Percentiles rank a stretch among this genome's conserved stretches.
These are phyloP conservation scores for Clavelina lepadiformis DNA, from an alignment of 23 tunicate genomes.

Conservation along the genomic window DNA sequence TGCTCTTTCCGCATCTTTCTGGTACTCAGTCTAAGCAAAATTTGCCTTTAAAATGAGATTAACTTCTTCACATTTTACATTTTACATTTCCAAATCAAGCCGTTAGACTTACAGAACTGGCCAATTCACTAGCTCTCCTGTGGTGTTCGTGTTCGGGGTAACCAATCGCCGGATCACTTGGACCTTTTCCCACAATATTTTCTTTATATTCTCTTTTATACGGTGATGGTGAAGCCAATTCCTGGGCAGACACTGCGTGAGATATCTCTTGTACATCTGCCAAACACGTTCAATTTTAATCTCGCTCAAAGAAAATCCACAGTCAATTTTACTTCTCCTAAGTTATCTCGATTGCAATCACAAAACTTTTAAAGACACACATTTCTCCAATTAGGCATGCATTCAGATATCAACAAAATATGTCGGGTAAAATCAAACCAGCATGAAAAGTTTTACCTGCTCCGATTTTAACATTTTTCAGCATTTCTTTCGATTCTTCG, in stretches of 20 bases:
- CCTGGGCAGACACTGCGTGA: constrained; percentile 62
- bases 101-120: constrained; percentile 30
- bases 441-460: no score
- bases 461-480: constrained; percentile 45
- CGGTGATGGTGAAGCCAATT: constrained; percentile 30
- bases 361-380: no score
- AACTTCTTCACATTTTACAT: no score
- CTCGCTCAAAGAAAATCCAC: no score
- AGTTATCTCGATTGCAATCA: no score
- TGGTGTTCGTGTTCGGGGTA: constrained; percentile 55
- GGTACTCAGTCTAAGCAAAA: constrained; percentile 67
- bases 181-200: constrained; percentile 53
- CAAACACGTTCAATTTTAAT: neutral
- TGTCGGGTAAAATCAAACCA: no score
- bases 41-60: no score
- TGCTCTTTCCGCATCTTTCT: constrained; percentile 43
- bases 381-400: no score
- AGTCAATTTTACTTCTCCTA: no score
- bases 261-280: constrained; percentile 61
- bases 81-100: no score
- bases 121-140: constrained; percentile 24
- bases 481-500: constrained; percentile 34
- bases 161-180: constrained; percentile 39
- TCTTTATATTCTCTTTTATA: constrained; percentile 70
- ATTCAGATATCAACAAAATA: no score